phyloP scores from a whole-genome alignment of 2,888 invertebrate genomes.

The Heliconius ethilla region DNA sequence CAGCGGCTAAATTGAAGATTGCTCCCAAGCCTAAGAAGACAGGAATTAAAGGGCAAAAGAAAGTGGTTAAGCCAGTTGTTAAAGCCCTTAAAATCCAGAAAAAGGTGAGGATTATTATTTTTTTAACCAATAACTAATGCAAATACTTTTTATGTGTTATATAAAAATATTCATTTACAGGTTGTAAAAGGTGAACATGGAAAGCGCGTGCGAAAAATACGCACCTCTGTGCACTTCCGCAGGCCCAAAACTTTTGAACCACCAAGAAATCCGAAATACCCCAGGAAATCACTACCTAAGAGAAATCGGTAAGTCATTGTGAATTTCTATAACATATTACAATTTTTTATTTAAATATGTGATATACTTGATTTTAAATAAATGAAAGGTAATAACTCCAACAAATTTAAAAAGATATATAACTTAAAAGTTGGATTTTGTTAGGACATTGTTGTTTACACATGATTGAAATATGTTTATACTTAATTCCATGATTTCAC shows the following conservation, averaged over 20 bases:
- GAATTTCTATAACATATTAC: not conserved
- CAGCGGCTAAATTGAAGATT: constrained; percentile 76
- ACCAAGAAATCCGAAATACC: constrained; percentile 96
- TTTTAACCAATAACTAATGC: not conserved
- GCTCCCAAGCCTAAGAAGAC: constrained; percentile 81
- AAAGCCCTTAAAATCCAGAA: constrained; percentile 93
- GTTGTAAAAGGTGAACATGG: constrained; percentile 96
- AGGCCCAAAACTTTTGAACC: constrained; percentile 96
- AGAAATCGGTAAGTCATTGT: constrained; percentile 88
- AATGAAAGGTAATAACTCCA: not conserved
- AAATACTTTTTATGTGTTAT: not conserved
- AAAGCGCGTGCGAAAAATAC: constrained; percentile 93
- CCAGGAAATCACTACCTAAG: constrained; percentile 95
- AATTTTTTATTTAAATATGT: not conserved
- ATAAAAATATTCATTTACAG: constrained; percentile 68
- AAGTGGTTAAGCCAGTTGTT: constrained; percentile 81
- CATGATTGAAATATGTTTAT: too few relatives aligned
- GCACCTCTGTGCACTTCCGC: constrained; percentile 97
- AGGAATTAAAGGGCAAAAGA: constrained; percentile 81
- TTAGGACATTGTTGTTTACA: too few relatives aligned
- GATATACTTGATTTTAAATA: not conserved
- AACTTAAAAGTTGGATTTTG: too few relatives aligned
- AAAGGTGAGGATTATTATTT: constrained; percentile 82
- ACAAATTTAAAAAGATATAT: too few relatives aligned
- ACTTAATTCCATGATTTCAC: too few relatives aligned